phyloP scores from a whole-genome alignment of 2,797 vertebrate species.

The Phataginus tetradactyla region DNA sequence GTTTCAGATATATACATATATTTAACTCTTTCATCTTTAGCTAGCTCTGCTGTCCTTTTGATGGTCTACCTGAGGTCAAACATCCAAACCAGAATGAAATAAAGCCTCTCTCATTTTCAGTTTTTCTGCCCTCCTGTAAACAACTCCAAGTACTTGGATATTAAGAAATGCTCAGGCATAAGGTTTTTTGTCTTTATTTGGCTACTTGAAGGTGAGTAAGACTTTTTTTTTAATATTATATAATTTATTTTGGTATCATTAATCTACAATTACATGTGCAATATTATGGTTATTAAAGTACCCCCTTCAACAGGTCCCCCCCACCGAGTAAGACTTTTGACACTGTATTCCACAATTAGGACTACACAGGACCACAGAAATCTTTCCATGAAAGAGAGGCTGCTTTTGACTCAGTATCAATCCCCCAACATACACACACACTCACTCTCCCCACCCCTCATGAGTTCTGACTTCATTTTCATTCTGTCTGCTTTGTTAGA shows the following conservation, averaged over 20 bases:
- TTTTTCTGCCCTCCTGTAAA: neutral
- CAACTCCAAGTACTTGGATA: neutral
- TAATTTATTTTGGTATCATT: too few relatives aligned
- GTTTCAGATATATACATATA: neutral
- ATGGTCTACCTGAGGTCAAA: neutral
- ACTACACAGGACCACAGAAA: neutral
- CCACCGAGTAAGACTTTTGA: neutral
- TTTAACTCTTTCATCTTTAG: slow-evolving; percentile 65
- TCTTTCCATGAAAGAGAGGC: neutral
- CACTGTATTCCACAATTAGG: neutral
- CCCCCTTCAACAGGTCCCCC: too few relatives aligned
- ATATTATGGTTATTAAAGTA: too few relatives aligned
- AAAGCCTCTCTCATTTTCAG: neutral
- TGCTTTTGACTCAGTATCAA: neutral
- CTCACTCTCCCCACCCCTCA: neutral
- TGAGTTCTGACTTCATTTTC: neutral
- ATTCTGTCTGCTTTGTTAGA: slow-evolving; percentile 48
- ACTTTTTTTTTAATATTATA: neutral
- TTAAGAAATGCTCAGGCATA: neutral
- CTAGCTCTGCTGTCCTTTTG: neutral
- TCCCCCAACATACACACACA: neutral
- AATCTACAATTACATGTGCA: too few relatives aligned
- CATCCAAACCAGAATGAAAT: neutral
- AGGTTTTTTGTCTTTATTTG: neutral
- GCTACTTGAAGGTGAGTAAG: neutral